Evolutionary conservation across 2,113 vertebrate species (phyloP).

Genomic region (Boulengeromyrus knoepffleri): DNA sequence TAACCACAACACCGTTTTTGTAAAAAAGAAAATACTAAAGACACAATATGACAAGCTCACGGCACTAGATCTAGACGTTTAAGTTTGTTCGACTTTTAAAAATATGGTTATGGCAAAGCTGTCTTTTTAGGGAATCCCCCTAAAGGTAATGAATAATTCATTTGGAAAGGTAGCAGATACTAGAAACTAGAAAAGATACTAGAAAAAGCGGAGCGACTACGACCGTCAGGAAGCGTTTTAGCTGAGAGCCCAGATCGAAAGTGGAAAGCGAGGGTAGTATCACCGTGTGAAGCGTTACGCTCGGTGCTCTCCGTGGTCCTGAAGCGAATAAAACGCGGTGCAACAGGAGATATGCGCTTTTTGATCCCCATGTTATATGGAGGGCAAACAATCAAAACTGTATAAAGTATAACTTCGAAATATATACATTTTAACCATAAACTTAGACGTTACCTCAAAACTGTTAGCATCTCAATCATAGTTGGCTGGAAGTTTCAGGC

Average conservation of each 20-base stretch:
- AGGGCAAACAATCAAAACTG: neutral
- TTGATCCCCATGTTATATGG: neutral
- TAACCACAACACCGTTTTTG: neutral
- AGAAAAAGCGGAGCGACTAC: neutral
- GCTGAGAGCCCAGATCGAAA: neutral
- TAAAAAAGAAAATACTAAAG: neutral
- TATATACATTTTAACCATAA: neutral
- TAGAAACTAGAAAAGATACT: neutral
- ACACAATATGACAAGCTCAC: neutral
- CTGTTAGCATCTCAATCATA: neutral
- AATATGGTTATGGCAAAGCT: neutral
- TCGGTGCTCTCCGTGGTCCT: slow-evolving; percentile 39
- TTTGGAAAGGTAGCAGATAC: neutral
- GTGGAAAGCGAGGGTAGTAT: neutral
- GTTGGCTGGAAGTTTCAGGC: neutral
- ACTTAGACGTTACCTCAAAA: neutral
- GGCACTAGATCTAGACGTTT: neutral
- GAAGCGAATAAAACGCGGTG: slow-evolving; percentile 12
- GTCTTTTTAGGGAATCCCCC: neutral
- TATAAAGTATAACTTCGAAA: neutral
- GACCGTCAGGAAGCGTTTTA: neutral
- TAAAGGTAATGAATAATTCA: neutral
- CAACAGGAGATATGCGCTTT: neutral
- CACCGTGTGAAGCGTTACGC: neutral
- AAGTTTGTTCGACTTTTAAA: neutral